Evolutionary conservation across 2,113 vertebrate species (phyloP).

Genomic region (Atherinomorus stipes): DNA sequence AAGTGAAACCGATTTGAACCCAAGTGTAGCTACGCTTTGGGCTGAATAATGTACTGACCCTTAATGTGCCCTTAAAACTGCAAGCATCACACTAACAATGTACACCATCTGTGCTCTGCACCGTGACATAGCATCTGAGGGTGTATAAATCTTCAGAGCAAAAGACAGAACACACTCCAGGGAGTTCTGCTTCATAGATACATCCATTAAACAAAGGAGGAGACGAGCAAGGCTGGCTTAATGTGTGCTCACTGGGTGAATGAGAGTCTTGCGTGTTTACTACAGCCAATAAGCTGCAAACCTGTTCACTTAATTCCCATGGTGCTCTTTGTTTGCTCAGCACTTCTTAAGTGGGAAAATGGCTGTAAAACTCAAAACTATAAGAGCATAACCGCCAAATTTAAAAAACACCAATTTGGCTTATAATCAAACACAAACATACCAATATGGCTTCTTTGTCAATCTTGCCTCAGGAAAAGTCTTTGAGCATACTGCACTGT

Average conservation of each 20-base stretch:
- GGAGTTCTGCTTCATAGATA: slow-evolving; percentile 43
- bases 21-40: background rate
- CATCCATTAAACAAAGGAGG: slow-evolving; percentile 15
- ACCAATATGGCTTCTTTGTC: slow-evolving; percentile 12
- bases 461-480: slow-evolving; percentile 10
- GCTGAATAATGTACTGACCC: slow-evolving; percentile 1
- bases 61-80: slow-evolving; percentile 18
- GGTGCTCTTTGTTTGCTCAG: slow-evolving; percentile 24
- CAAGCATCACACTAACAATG: slow-evolving; percentile 18
- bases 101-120: slow-evolving; percentile 32
- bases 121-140: slow-evolving; percentile 25
- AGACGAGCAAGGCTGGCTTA: slow-evolving; percentile 21
- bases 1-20: background rate
- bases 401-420: slow-evolving; percentile 27
- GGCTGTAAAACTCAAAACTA: slow-evolving; percentile 28
- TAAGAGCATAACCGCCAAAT: slow-evolving; percentile 18
- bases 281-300: slow-evolving; percentile 51
- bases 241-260: slow-evolving; percentile 48
- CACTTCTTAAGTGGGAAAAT: slow-evolving; percentile 29
- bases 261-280: slow-evolving; percentile 48
- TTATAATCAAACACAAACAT: slow-evolving; percentile 29
- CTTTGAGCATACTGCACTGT: slow-evolving; percentile 1
- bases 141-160: slow-evolving; percentile 47
- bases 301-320: slow-evolving; percentile 39
- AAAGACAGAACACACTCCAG: slow-evolving; percentile 36